Base-by-base conservation (phyloP, 2,888 invertebrate genomes). In the Ormyrus thymus region DNA sequence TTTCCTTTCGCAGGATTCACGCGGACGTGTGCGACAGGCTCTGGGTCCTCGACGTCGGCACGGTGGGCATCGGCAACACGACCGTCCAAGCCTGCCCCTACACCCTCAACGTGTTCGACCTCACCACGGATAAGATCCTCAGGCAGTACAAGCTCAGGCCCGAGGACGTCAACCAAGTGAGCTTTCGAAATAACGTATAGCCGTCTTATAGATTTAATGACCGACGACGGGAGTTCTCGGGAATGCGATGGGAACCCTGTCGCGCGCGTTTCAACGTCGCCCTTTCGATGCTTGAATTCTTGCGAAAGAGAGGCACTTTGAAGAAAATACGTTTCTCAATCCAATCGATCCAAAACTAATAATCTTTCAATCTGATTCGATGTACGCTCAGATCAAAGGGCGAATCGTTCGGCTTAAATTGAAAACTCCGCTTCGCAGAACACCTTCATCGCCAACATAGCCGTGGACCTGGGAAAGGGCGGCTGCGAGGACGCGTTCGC, bases 371-470 rank as follows among this genome's bases (percentile, higher is more conserved):
- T 29, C 29, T 2, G 29, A 29, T 29, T 29, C 29, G 29, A 29
- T 29, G 2, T 29, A 29, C 4, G 4, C 4, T 29, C 4, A 29
- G 29, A 29, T 29, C 4, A 29, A 29, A 29, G 29, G 29, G 29
- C 29, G 3, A 29, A 29, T 29, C 29, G 29, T 29, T 29, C 4
- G 29, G 4, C 4, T 29, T 2, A 29, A 29, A 4, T 29, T 29
- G 0, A 29, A 29, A 29, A 29, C 10, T 1, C 0, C 7, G 1
- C 9, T 48, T 5, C 7, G 1, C 78, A 90, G 72, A 93, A 94
- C 59, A 96, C 96, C 0, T 96, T 96, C 88, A 95, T 96, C 81
- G 96, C 96, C n/a, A 96, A 95, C 86, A 95, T 95, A 77, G 95
- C 94, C n/a, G 92, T 96, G 2, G 96, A 97, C 86, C 91, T 95